phyloP scores from a whole-genome alignment of 2,797 vertebrate genomes.

The Cryptoprocta ferox region DNA sequence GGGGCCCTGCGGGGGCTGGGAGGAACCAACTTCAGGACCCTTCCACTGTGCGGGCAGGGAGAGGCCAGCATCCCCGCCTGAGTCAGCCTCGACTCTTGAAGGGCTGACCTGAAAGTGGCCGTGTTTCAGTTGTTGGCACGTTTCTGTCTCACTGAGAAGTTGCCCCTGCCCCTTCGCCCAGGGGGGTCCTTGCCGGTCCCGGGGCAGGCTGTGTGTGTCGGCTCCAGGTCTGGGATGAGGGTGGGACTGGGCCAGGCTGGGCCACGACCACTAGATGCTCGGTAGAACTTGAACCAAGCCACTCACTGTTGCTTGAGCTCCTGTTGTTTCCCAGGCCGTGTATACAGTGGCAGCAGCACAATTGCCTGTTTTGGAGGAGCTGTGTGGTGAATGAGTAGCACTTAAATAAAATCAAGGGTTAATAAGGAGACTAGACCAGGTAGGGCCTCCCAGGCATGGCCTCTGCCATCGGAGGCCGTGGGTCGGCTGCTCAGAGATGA shows the following conservation, averaged over 20 bases:
- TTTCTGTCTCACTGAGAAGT: background rate
- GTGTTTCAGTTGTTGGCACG: background rate
- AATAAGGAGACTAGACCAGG: rapidly evolving
- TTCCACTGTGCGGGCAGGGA: background rate
- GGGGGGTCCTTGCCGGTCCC: no score
- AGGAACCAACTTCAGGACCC: no score
- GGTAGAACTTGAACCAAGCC: background rate
- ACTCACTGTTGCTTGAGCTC: background rate
- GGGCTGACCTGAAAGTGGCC: rapidly evolving
- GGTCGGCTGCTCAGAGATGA: no score
- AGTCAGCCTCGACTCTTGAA: no score
- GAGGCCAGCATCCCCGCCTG: background rate
- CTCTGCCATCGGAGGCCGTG: rapidly evolving
- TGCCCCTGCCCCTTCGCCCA: background rate
- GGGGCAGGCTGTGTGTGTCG: background rate
- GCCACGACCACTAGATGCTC: background rate
- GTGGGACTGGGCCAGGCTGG: rapidly evolving
- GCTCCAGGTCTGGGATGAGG: no score
- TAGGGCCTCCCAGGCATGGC: rapidly evolving
- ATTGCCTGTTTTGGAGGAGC: background rate
- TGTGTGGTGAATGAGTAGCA: background rate
- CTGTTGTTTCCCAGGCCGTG: background rate
- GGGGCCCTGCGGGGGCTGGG: no score
- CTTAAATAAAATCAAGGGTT: background rate
- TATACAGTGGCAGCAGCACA: background rate